Evolutionary conservation across 1,140 invertebrate species (phyloP), one percentile per base, ranked within the genome.

Genomic region (Caenorhabditis tropicalis): DNA sequence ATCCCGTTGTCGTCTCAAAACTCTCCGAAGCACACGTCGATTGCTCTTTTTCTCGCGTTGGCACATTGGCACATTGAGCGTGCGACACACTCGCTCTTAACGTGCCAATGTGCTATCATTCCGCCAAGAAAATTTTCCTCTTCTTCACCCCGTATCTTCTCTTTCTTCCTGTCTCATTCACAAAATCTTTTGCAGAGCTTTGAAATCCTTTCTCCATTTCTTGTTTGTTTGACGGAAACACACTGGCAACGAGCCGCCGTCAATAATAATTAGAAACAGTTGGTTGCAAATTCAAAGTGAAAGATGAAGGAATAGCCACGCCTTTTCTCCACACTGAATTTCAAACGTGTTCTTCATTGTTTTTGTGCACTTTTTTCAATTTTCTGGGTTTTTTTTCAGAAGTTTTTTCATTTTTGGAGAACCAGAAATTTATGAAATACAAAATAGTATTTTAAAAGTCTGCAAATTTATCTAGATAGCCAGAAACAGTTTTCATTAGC

Each of bases 211-310:
- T 58, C 29, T 16, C 9, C 43, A 27, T 74, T 74, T 70, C 58
- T 70, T 82, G 70, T 60, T 49, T 82, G 56, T 82, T 82, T 82
- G 60, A 36, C 56, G 74, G 56, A 82, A 82, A 82, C 58, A 36
- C 65, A 74, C 65, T 74, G 65, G 43, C 65, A 74, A 74, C 65
- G 36, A 74, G 65, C n/a, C 36, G 82, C 60, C 82, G 82, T 82
- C 82, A 82, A 82, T 82, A 82, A 82, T 82, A 82, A 82, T 82
- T 82, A 82, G 82, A 82, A 82, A 82, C 82, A 82, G 82, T 82
- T 82, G 82, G 56, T 74, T 74, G 65, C 65, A 74, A 74, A 74
- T 43, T 43, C 36, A n/a, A n/a, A n/a, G n/a, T n/a, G n/a, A n/a
- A n/a, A 12, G 36, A 19, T n/a, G 19, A 74, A 12, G 5, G n/a